These are phyloP conservation scores for Chondrilla cf. caribensis DNA, from an alignment of 37 sponge, comb jelly and placozoan species.

Conservation along the genomic window DNA sequence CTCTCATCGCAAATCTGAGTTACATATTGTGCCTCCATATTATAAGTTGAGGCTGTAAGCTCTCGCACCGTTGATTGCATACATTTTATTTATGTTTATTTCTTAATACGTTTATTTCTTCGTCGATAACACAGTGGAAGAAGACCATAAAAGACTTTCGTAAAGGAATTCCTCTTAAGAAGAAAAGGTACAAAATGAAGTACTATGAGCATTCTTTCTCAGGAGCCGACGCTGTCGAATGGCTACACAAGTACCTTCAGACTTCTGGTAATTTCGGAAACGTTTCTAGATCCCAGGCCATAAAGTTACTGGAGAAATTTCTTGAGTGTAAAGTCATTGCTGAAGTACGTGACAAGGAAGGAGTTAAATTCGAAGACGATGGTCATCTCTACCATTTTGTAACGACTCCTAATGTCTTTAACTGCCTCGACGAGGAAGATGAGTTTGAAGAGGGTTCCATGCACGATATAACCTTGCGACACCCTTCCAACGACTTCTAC, in stretches of 20 bases:
- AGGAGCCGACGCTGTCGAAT: conserved; percentile 58
- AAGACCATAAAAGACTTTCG: conserved; percentile 46
- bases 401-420: conserved; percentile 44
- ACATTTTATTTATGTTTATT: no score
- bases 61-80: no score
- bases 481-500: not conserved
- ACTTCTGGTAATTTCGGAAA: conserved; percentile 18
- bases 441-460: not conserved
- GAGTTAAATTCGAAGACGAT: conserved; percentile 27
- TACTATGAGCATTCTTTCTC: conserved; percentile 54
- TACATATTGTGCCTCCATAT: no score
- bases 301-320: conserved; percentile 58
- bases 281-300: conserved; percentile 39
- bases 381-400: conserved; percentile 54
- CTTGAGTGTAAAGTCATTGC: conserved; percentile 48
- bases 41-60: no score
- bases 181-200: conserved; percentile 40
- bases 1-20: no score
- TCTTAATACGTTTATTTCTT: no score
- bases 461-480: not conserved
- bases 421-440: conserved; percentile 37
- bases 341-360: conserved; percentile 37
- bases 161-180: conserved; percentile 42
- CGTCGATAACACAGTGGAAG: conserved; percentile 51
- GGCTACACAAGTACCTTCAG: conserved; percentile 56